Evolutionary conservation across 1,140 invertebrate species (phyloP), one percentile per base, ranked within the genome.

Genomic region (Argopecten irradians): DNA sequence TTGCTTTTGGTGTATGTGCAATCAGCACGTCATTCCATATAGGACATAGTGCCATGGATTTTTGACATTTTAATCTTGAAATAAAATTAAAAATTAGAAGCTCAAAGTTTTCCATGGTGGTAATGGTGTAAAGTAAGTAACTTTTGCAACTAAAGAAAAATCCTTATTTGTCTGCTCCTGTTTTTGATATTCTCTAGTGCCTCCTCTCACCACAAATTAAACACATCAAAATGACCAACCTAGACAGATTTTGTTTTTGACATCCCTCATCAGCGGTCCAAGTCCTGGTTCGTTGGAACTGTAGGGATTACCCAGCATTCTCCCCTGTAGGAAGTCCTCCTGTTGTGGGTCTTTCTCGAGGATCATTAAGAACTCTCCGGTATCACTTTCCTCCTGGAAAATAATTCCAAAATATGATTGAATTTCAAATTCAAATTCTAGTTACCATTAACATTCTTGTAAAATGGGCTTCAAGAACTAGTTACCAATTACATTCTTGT

Each of bases 341-440:
- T 99, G 99, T 93, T 99, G 98, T 0, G 98, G 98, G 96, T 99
- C 99, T 95, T 99, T 99, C 93, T 99, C 99, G 22, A 99, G 96
- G 0, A 98, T 98, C 71, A 99, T 96, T 95, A 98, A 98, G 95
- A 99, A 99, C 96, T 99, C 99, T 0, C 98, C 98, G 22, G 99
- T 97, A 94, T 99, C 98, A 93, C 99, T 99, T 95, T 99, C 98
- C 95, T 99, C 98, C 95, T 96, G 88, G 22, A 89, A 88, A 87
- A 28, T 22, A 28, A 46, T 22, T 28, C 55, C n/a, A 71, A 5
- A 8, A 71, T 71, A 19, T n/a, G 55, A 71, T 71, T 28, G 28
- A 22, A 28, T 71, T 19, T 71, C 55, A 28, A 39, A 39, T 13
- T 39, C 13, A 8, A 13, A 39, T 39, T 39, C 5, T 39, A 39